phyloP scores from a whole-genome alignment of 2,888 invertebrate species.

The Xanthorhoe designata region DNA sequence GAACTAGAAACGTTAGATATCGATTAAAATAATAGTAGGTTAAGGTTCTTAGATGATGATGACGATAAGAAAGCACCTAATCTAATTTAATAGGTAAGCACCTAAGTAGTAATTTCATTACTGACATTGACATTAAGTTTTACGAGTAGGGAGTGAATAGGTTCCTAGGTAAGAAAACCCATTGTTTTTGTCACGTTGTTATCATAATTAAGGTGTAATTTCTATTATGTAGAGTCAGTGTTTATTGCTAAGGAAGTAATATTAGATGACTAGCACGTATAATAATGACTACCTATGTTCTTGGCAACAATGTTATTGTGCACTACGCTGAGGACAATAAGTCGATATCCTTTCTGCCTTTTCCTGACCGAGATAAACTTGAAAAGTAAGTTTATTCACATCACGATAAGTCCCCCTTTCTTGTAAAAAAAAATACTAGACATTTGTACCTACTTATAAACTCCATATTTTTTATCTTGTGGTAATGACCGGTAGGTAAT shows the following conservation, averaged over 20 bases:
- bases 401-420: neutral
- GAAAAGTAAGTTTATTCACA: conserved; percentile 10
- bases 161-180: neutral
- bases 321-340: conserved; percentile 8
- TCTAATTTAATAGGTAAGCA: no score
- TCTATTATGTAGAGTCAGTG: neutral
- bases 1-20: conserved; percentile 2
- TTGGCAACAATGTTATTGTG: conserved; percentile 10
- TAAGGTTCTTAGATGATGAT: no score
- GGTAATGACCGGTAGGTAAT: no score
- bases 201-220: neutral
- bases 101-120: no score
- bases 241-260: conserved; percentile 5
- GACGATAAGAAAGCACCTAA: no score
- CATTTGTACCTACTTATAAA: no score
- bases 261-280: conserved; percentile 9
- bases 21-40: no score
- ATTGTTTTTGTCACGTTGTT: neutral
- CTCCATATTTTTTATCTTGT: no score
- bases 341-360: conserved; percentile 18
- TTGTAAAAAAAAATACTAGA: no score
- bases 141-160: neutral
- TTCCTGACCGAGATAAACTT: conserved; percentile 11
- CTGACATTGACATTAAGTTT: no score
- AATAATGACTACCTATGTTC: conserved; percentile 4